Evolutionary conservation across 1,140 invertebrate genomes (phyloP).

Genomic region (Procambarus clarkii): DNA sequence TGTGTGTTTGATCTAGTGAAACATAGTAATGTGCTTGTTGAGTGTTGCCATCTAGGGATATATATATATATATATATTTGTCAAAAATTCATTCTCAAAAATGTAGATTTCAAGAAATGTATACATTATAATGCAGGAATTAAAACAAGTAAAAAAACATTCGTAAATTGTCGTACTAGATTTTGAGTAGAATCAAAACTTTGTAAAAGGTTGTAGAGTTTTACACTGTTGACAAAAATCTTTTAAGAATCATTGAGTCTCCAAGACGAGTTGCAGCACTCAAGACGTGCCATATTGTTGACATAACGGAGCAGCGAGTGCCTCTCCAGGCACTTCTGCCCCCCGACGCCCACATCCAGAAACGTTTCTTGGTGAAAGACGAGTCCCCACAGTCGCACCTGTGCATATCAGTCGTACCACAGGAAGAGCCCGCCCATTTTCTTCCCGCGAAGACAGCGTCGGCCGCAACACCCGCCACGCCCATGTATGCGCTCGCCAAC

Average conservation of each 20-base stretch:
- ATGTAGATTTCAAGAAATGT: not conserved
- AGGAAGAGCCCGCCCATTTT: not conserved
- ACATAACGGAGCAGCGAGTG: not conserved
- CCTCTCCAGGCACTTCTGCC: not conserved
- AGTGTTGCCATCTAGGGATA: not conserved
- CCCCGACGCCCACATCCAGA: not conserved
- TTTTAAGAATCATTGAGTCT: not conserved
- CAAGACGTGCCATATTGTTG: not conserved
- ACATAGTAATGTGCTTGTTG: conserved; percentile 6
- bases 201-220: not conserved
- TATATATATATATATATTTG: not conserved
- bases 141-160: too few species aligned
- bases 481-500: too few species aligned
- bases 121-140: too few species aligned
- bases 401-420: conserved; percentile 61
- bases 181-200: too few species aligned
- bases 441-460: not conserved
- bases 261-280: not conserved
- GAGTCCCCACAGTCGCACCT: conserved; percentile 31
- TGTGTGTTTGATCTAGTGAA: conserved; percentile 3
- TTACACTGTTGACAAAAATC: not conserved
- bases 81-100: not conserved
- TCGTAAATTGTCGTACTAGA: too few species aligned
- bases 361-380: conserved; percentile 39
- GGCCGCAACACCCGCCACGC: too few species aligned